Percentiles rank a stretch among this genome's conserved stretches.
These are phyloP conservation scores for Chalcis sispes DNA, from an alignment of 2,888 invertebrate species.

Conservation along the genomic window DNA sequence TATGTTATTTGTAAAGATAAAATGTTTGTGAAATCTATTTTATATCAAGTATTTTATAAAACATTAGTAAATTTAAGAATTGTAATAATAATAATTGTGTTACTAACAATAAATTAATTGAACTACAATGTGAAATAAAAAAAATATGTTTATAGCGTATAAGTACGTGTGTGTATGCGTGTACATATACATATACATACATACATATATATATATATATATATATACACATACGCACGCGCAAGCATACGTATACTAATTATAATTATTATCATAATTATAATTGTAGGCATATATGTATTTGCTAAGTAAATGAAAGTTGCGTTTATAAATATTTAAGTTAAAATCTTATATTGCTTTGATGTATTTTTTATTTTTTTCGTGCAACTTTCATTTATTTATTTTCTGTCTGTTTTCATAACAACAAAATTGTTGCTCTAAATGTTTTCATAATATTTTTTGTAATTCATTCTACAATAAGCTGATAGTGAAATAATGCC, in stretches of 20 bases:
- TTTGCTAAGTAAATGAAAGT: slow-evolving; percentile 71
- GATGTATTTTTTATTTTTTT: slow-evolving; percentile 20
- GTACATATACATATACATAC: no score
- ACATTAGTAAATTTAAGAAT: neutral
- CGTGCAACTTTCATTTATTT: slow-evolving; percentile 69
- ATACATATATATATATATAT: no score
- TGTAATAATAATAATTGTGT: slow-evolving; percentile 39
- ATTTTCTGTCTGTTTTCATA: slow-evolving; percentile 60
- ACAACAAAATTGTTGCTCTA: slow-evolving; percentile 65
- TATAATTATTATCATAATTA: slow-evolving; percentile 69
- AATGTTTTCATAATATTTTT: slow-evolving; percentile 51
- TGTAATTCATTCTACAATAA: slow-evolving; percentile 35
- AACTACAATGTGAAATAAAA: slow-evolving; percentile 72
- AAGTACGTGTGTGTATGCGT: no score
- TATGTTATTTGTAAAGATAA: slow-evolving; percentile 35
- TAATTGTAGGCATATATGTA: slow-evolving; percentile 71
- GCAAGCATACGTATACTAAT: no score
- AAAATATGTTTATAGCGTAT: slow-evolving; percentile 31
- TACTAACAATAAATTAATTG: slow-evolving; percentile 62
- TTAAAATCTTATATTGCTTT: slow-evolving; percentile 2
- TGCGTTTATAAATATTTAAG: slow-evolving; percentile 58
- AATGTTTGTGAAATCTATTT: slow-evolving; percentile 39
- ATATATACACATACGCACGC: no score
- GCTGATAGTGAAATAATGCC: slow-evolving; percentile 36
- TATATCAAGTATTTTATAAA: neutral